Conservation (phyloP, 2,888 invertebrate genomes). For the Drosophila macrothrix region DNA sequence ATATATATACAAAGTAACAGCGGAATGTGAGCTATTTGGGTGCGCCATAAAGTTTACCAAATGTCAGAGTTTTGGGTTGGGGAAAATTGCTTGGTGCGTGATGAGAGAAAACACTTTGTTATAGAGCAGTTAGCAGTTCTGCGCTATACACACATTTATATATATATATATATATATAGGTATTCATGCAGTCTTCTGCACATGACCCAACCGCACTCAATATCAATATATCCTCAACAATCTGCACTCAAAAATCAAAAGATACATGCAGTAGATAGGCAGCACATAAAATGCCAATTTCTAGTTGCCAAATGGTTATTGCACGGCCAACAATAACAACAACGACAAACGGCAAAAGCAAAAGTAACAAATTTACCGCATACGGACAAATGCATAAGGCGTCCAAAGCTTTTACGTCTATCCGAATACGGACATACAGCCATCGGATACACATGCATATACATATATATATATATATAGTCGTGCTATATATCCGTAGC, state of each 20-base stretch:
- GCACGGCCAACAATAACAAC: slow-evolving; percentile 43
- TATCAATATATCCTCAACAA: slow-evolving; percentile 73
- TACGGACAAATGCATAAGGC: slow-evolving; percentile 43
- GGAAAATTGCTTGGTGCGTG: slow-evolving; percentile 22
- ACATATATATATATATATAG: slow-evolving; percentile 4
- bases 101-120: slow-evolving; percentile 45
- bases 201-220: slow-evolving; percentile 63
- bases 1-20: slow-evolving; percentile 12
- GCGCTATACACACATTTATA: neutral
- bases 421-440: slow-evolving; percentile 21
- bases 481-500: slow-evolving; percentile 19
- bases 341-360: slow-evolving; percentile 32
- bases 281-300: slow-evolving; percentile 80
- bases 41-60: slow-evolving; percentile 11
- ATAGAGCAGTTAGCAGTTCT: slow-evolving; percentile 12
- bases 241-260: slow-evolving; percentile 79
- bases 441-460: slow-evolving; percentile 17
- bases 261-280: slow-evolving; percentile 54
- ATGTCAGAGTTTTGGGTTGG: neutral
- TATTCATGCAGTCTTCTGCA: slow-evolving; percentile 15
- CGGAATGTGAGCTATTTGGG: slow-evolving; percentile 23
- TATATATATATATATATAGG: neutral
- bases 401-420: slow-evolving; percentile 54
- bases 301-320: slow-evolving; percentile 83
- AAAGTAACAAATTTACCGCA: slow-evolving; percentile 61